Base-by-base conservation (phyloP, 2,888 invertebrate genomes). In the Cheilosia impressa region DNA sequence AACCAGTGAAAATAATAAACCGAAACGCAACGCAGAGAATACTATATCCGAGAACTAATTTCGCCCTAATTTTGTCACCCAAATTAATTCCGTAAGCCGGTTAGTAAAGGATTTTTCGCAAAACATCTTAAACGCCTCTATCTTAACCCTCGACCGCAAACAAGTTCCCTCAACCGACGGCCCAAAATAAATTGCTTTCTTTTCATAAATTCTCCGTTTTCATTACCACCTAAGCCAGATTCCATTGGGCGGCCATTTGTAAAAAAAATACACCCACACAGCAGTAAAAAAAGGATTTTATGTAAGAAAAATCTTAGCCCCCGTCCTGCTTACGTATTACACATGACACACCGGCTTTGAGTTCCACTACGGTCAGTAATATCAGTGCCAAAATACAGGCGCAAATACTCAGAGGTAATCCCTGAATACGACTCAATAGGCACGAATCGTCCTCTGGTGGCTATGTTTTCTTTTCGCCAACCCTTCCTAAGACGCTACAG, bases 61-160 rank as follows among this genome's bases (percentile, higher is more conserved):
- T 69, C 34, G 63, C 55, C 57, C 58, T 75, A 80, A 76, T 85
- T 80, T 75, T 71, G 65, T 85, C 66, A 62, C 53, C 60, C 55
- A 85, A 80, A 85, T 80, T 85, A 80, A 80, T 79, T 76, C 75
- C 71, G 1, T 80, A 85, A 85, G 69, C 84, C 71, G 84, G 80
- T 85, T 76, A 71, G 47, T 34, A 57, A 52, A 55, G 24, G 47
- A 71, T 31, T 65, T 76, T 60, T 79, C 62, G 79, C 47, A 84
- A 71, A 71, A 76, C 80, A 76, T 69, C 45, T 63, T 73, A 45
- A 66, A 5, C 2, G 13, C 17, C 53, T 63, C 63, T 45, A 53
- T 62, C 63, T 63, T 31, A 31, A 62, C 31, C 34, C 27, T 41
- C 55, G n/a, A 24, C 55, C 4, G 7, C 38, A 53, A 50, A 65